Evolutionary conservation across 2,888 invertebrate species (phyloP).

Genomic region (Gibbula magus): DNA sequence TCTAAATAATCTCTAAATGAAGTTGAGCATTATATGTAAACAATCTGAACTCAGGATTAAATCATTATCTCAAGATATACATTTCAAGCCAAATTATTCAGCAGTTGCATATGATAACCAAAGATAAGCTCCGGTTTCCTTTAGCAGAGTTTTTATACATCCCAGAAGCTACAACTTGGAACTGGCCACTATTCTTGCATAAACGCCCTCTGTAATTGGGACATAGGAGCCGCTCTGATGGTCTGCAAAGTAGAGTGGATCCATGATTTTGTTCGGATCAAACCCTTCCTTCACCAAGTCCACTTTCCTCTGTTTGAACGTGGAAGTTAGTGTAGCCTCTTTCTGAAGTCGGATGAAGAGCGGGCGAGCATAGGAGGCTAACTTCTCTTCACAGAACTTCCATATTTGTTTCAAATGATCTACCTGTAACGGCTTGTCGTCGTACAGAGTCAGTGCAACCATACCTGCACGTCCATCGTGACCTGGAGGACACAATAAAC

Average conservation of each 20-base stretch:
- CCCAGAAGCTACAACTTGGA: conserved; percentile 19
- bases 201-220: conserved; percentile 20
- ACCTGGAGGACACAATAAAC: conserved; percentile 36
- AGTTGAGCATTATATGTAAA: no score
- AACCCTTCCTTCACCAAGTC: conserved; percentile 64
- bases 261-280: conserved; percentile 49
- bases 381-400: conserved; percentile 44
- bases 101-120: no score
- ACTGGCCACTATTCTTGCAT: not conserved
- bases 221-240: conserved; percentile 44
- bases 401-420: conserved; percentile 42
- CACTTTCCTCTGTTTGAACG: conserved; percentile 65
- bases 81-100: no score
- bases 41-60: no score
- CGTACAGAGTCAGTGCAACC: conserved; percentile 59
- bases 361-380: conserved; percentile 66
- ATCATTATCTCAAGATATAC: no score
- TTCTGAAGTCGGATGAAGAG: conserved; percentile 53
- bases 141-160: no score
- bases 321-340: conserved; percentile 53
- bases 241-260: conserved; percentile 58
- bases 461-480: conserved; percentile 66
- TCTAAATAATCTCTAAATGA: no score
- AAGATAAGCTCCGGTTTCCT: no score
- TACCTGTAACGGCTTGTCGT: conserved; percentile 37